These are phyloP conservation scores for Cheirogaleus medius DNA, from an alignment of 2,113 vertebrate genomes.

Conservation along the genomic window DNA sequence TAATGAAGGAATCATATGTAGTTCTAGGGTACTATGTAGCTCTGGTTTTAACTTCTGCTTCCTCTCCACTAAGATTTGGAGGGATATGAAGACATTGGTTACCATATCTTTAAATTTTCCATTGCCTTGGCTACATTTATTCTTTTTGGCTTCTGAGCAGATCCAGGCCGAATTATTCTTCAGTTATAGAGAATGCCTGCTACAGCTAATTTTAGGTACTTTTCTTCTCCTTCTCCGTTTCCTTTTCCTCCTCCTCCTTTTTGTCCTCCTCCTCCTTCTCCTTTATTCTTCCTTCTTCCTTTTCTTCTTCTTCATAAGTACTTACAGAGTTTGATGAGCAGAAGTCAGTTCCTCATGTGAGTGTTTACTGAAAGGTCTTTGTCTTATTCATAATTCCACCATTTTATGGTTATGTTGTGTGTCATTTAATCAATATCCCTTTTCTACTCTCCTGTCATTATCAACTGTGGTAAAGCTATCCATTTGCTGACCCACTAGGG, in stretches of 20 bases:
- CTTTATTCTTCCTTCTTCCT: too few species aligned
- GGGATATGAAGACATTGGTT: neutral
- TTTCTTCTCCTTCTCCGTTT: neutral
- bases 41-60: neutral
- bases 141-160: neutral
- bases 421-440: neutral
- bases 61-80: neutral
- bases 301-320: neutral
- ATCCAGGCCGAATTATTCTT: slow-evolving; percentile 22
- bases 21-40: neutral
- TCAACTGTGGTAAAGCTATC: neutral
- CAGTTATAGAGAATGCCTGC: neutral
- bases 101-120: neutral
- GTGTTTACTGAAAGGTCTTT: neutral
- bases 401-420: neutral
- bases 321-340: neutral
- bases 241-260: neutral
- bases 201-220: neutral
- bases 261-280: too few species aligned
- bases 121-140: neutral
- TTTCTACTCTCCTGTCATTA: neutral
- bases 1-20: neutral
- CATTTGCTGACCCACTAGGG: neutral
- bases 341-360: slow-evolving; percentile 1
- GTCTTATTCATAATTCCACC: neutral